Percentiles rank a stretch among this genome's conserved stretches.
These are phyloP conservation scores for Herpailurus yagouaroundi DNA, from an alignment of 2,113 vertebrate species.

Conservation along the genomic window DNA sequence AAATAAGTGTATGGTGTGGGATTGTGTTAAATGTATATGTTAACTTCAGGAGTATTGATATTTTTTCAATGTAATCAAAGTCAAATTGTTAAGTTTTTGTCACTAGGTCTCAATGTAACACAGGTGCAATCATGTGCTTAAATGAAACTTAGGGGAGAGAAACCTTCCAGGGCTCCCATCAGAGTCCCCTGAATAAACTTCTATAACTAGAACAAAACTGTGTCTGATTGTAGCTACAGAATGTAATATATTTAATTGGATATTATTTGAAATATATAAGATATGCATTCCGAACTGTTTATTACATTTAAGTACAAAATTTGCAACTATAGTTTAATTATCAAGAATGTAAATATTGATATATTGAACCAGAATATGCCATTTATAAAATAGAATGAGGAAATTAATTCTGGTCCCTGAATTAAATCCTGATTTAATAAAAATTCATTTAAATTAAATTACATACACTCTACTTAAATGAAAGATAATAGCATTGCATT, in stretches of 20 bases:
- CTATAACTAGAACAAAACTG: background rate
- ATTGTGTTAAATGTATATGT: background rate
- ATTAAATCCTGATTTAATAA: conserved; percentile 32
- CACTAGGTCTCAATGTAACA: background rate
- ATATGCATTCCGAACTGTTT: background rate
- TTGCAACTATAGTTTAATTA: background rate
- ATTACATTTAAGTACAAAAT: background rate
- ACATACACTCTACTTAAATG: background rate
- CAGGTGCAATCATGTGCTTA: background rate
- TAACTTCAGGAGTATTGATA: background rate
- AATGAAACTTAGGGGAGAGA: background rate
- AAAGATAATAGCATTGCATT: background rate
- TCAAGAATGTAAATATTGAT: background rate
- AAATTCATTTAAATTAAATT: conserved; percentile 39
- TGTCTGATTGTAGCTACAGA: background rate
- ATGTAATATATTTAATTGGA: background rate
- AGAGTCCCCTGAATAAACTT: background rate
- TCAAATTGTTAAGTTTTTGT: background rate
- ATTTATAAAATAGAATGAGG: background rate
- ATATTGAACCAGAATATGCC: background rate
- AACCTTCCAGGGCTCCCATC: background rate
- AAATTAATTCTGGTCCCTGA: conserved; percentile 1
- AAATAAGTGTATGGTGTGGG: background rate
- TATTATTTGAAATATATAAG: background rate
- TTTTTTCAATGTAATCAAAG: background rate